phyloP scores from a whole-genome alignment of 2,797 vertebrate genomes.

The Merluccius polli region DNA sequence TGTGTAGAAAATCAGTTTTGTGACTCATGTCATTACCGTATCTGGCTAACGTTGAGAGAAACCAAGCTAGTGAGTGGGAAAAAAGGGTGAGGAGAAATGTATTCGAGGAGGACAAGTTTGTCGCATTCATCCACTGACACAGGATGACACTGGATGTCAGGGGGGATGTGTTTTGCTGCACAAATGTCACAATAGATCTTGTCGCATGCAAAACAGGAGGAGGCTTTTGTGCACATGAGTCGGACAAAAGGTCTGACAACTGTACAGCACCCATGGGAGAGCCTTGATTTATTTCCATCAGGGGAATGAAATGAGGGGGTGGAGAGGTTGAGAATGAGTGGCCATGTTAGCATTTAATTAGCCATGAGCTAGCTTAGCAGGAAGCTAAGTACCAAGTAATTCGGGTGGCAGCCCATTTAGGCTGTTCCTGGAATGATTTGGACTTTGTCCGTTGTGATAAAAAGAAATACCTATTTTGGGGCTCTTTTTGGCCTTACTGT shows the following conservation, averaged over 20 bases:
- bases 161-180: conserved; percentile 18
- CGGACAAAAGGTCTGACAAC: conserved; percentile 18
- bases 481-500: background rate
- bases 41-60: background rate
- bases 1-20: background rate
- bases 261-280: conserved; percentile 23
- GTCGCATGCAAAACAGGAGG: conserved; percentile 6
- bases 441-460: background rate
- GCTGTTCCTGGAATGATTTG: background rate
- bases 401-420: background rate
- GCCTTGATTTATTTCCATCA: background rate
- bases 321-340: background rate
- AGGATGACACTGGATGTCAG: conserved; percentile 37
- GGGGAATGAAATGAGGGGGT: background rate
- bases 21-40: too few species aligned
- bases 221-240: conserved; percentile 30
- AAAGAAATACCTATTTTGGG: background rate
- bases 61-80: conserved; percentile 6
- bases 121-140: conserved; percentile 28
- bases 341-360: background rate
- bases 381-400: background rate
- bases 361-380: conserved; percentile 2
- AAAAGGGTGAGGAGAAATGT: conserved; percentile 11
- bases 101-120: conserved; percentile 26
- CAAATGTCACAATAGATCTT: conserved; percentile 68